Evolutionary conservation across 1,140 invertebrate genomes (phyloP).

Genomic region (Caerostris extrusa): DNA sequence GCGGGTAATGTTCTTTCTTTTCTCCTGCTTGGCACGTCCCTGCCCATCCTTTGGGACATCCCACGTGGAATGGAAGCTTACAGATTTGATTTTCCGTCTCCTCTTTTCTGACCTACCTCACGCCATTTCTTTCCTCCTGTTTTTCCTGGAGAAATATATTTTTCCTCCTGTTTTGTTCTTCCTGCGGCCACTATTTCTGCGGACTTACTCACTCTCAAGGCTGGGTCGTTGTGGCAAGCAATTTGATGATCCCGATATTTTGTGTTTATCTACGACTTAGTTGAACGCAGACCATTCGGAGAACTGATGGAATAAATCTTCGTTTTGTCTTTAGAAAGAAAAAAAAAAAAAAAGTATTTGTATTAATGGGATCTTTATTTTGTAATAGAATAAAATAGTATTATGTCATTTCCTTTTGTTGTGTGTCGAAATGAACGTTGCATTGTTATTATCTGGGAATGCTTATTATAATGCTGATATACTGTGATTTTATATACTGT

Average conservation of each 20-base stretch:
- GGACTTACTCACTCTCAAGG: neutral
- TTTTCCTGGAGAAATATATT: neutral
- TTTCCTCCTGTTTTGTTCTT: neutral
- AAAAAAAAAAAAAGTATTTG: neutral
- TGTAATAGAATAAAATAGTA: neutral
- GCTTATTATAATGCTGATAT: too few relatives aligned
- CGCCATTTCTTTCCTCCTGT: neutral
- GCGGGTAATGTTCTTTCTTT: constrained; percentile 63
- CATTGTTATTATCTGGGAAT: too few relatives aligned
- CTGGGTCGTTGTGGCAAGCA: neutral
- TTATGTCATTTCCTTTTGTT: neutral
- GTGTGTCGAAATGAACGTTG: neutral
- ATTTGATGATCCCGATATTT: constrained; percentile 45
- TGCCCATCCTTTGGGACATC: neutral
- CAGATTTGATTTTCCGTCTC: constrained; percentile 61
- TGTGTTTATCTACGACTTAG: constrained; percentile 34
- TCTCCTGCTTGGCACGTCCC: constrained; percentile 1
- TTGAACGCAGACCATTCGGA: constrained; percentile 13
- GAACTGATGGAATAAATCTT: neutral
- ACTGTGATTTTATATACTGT: too few relatives aligned
- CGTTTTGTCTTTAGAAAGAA: neutral
- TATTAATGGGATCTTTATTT: neutral
- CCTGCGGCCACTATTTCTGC: neutral
- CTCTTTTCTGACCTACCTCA: neutral
- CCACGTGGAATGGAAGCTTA: constrained; percentile 50